Base-by-base conservation (phyloP, 2,888 invertebrate genomes). In the Thereva unica region DNA sequence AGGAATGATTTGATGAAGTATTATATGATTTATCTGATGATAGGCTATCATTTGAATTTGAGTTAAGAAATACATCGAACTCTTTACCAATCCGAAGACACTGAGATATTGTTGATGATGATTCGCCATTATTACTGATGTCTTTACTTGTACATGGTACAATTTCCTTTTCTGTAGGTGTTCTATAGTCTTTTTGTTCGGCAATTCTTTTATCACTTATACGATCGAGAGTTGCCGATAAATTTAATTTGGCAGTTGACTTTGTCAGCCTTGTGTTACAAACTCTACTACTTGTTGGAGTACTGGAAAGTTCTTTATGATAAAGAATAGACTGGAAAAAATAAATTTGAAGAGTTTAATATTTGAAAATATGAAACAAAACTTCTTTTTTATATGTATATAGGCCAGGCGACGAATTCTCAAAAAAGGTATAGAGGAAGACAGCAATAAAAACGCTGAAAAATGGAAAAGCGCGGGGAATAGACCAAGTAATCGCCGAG, bases 161-260 rank as follows among this genome's bases (percentile, higher is more conserved):
- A 64, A 23, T 34, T 23, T 64, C 54, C 23, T 38, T 45, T 38
- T 55, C 47, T 23, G 38, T 5, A 61, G 23, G n/a, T 50, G 35
- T 41, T 35, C 40, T 40, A 38, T 38, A 50, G 10, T 50, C 38
- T 12, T 6, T 7, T 42, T 52, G 4, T 23, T 54, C 23, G 8
- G 12, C 5, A 44, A n/a, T 34, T 53, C 40, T 63, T 23, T 59
- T 54, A 45, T 59, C 53, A 40, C 44, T 56, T 56, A 63, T 35
- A 35, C 67, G 54, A 54, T 71, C 75, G 72, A 80, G 71, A 64
- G 77, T 71, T 57, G 76, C 74, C 70, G 78, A 75, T 70, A 81
- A 73, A 74, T 80, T 82, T 42, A 79, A 73, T 76, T 82, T 82
- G 74, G 79, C 79, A 75, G 78, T 78, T 73, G 81, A 80, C 75